Evolutionary conservation across 2,113 vertebrate genomes (phyloP).

Genomic region (Alexandromys fortis): DNA sequence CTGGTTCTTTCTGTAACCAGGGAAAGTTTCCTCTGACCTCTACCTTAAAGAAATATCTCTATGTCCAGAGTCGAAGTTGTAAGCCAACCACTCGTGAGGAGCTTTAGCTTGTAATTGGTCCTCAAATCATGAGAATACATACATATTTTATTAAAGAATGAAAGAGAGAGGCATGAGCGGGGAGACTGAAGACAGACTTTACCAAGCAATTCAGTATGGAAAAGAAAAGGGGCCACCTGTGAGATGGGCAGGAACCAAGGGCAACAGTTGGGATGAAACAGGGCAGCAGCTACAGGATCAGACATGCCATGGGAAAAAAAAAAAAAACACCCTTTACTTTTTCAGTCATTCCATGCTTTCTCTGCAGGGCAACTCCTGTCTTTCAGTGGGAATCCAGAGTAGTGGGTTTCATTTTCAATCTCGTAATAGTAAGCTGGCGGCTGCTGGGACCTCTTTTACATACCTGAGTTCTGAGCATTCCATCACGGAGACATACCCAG

Average conservation of each 20-base stretch:
- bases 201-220: neutral
- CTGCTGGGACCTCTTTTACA: neutral
- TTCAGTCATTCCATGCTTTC: neutral
- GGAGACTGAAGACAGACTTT: neutral
- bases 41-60: constrained; percentile 84
- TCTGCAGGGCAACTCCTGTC: neutral
- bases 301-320: neutral
- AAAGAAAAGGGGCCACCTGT: neutral
- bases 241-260: neutral
- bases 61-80: constrained; percentile 66
- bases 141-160: constrained; percentile 23
- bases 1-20: constrained; percentile 87
- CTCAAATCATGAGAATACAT: constrained; percentile 5
- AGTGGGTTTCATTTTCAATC: neutral
- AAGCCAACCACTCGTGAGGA: neutral
- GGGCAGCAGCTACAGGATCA: neutral
- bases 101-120: neutral
- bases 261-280: neutral
- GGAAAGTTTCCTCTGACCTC: constrained; percentile 86
- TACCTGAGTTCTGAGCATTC: neutral
- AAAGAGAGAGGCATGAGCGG: neutral
- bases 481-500: neutral
- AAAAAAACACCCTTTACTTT: neutral
- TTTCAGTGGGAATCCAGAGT: neutral
- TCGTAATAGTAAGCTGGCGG: neutral